A percentile compares a stretch with the other conserved stretches of the same genome.
phyloP scores from a whole-genome alignment of 2,888 invertebrate genomes.

The Cyclophora punctaria region DNA sequence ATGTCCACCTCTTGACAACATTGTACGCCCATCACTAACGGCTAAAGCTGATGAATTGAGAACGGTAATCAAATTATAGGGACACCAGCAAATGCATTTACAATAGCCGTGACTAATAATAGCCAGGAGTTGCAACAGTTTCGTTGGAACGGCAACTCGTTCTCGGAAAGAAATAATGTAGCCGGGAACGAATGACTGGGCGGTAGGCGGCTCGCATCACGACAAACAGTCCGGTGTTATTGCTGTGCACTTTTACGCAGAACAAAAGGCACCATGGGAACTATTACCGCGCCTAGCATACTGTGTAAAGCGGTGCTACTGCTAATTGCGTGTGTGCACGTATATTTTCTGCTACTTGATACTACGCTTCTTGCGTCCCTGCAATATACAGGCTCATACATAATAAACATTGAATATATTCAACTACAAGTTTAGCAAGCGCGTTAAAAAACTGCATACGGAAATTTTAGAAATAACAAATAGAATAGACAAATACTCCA shows the following conservation, averaged over 20 bases:
- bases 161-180: conserved; percentile 46
- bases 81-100: conserved; percentile 22
- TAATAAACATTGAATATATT: too few species aligned
- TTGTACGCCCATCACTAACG: conserved; percentile 4
- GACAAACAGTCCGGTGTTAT: conserved; percentile 31
- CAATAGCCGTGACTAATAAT: conserved; percentile 29
- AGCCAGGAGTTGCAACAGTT: conserved; percentile 32
- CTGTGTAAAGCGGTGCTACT: conserved; percentile 13
- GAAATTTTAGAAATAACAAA: conserved; percentile 10
- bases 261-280: conserved; percentile 42
- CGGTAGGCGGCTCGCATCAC: conserved; percentile 38
- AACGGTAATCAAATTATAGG: background rate
- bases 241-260: conserved; percentile 31
- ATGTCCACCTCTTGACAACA: conserved; percentile 19
- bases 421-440: conserved; percentile 2
- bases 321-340: conserved; percentile 13
- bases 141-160: conserved; percentile 31
- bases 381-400: too few species aligned
- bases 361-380: too few species aligned
- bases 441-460: conserved; percentile 8
- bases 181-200: conserved; percentile 24
- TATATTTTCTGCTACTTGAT: conserved; percentile 6
- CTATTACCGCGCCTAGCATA: conserved; percentile 25
- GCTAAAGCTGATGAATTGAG: background rate
- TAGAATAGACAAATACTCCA: conserved; percentile 12